phyloP scores from a whole-genome alignment of 1,140 invertebrate species.

The Dermatophagoides farinae region DNA sequence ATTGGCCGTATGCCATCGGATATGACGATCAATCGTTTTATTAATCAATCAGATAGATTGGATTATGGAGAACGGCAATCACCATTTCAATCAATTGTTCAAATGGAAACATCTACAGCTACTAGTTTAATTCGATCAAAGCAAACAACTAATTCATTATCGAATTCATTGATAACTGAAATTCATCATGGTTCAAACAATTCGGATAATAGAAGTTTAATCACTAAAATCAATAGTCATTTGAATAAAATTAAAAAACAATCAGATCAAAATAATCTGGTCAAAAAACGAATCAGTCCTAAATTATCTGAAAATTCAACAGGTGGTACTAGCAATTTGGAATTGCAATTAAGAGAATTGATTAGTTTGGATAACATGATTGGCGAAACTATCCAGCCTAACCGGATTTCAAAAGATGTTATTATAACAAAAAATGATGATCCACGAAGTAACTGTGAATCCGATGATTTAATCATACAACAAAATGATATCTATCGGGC shows the following conservation, averaged over 20 bases:
- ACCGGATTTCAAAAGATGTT: not conserved
- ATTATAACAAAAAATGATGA: not conserved
- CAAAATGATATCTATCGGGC: not conserved
- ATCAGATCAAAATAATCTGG: not conserved
- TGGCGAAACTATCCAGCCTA: not conserved
- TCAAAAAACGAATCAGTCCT: constrained; percentile 8
- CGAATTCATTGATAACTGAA: too few relatives aligned
- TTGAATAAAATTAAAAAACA: not conserved
- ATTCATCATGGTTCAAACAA: not conserved
- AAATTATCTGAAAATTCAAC: not conserved
- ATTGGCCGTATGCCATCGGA: constrained; percentile 45
- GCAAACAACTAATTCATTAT: not conserved
- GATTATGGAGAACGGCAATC: not conserved
- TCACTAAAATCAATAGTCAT: not conserved
- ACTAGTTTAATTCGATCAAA: not conserved
- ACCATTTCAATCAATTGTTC: not conserved
- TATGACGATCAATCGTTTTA: too few relatives aligned
- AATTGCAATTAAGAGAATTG: constrained; percentile 3
- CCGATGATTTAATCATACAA: not conserved
- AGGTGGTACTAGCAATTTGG: not conserved
- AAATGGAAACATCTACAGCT: not conserved
- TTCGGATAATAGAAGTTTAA: constrained; percentile 46
- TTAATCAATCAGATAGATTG: too few relatives aligned
- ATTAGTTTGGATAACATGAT: not conserved
- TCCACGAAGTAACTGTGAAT: not conserved